These are phyloP conservation scores for Saccopteryx bilineata DNA, from an alignment of 2,113 vertebrate genomes.

Conservation along the genomic window DNA sequence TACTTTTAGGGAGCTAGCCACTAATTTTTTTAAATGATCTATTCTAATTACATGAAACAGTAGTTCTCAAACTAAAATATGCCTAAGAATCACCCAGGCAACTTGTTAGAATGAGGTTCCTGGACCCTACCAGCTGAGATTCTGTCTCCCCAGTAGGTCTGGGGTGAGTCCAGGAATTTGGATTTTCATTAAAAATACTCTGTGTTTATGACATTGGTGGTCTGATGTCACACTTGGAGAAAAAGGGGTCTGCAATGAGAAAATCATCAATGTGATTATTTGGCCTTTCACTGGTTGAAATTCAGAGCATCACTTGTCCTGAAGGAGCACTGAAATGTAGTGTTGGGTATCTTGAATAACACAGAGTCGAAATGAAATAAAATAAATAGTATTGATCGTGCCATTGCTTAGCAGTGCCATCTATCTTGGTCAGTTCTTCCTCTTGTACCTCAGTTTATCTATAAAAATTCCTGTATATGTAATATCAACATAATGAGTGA, in stretches of 20 bases:
- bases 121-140: neutral
- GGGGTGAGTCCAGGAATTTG: neutral
- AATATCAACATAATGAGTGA: neutral
- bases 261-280: neutral
- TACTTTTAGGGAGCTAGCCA: neutral
- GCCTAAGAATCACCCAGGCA: neutral
- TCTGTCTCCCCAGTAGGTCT: neutral
- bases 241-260: neutral
- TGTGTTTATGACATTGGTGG: neutral
- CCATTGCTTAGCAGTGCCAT: neutral
- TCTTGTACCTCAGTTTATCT: neutral
- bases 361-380: neutral
- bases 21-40: neutral
- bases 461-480: neutral
- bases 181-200: neutral
- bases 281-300: neutral
- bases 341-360: neutral
- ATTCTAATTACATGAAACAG: neutral
- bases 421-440: neutral
- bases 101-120: neutral
- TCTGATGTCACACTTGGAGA: neutral
- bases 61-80: neutral
- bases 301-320: neutral
- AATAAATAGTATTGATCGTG: neutral
- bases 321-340: neutral